phyloP scores from a whole-genome alignment of 1,140 invertebrate genomes.

The Drosophila santomea region DNA sequence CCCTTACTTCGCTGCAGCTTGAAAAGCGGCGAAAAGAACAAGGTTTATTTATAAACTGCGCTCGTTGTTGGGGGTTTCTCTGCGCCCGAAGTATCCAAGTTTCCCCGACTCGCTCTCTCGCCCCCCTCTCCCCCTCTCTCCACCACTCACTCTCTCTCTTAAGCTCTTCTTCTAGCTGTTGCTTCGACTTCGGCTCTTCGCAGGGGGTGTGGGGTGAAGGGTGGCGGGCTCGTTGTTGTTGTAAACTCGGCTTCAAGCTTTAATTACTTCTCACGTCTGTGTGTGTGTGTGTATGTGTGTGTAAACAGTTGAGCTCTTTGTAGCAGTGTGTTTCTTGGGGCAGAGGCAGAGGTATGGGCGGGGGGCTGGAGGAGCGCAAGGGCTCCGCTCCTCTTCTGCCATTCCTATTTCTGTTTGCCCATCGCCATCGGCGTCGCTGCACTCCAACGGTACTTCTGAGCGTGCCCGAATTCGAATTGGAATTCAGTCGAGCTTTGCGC shows the following conservation, averaged over 20 bases:
- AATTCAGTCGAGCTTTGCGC: constrained; percentile 81
- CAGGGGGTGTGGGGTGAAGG: constrained; percentile 9
- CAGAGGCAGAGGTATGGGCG: constrained; percentile 8
- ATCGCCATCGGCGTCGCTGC: constrained; percentile 48
- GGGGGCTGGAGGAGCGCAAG: constrained; percentile 28
- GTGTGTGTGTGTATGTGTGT: constrained; percentile 7
- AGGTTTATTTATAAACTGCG: constrained; percentile 77
- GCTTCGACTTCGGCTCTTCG: constrained; percentile 33
- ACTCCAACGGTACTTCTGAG: constrained; percentile 78
- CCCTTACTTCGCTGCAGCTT: constrained; percentile 77
- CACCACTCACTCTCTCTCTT: constrained; percentile 21
- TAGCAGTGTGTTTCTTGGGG: constrained; percentile 25
- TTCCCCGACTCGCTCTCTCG: constrained; percentile 1
- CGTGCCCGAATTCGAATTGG: constrained; percentile 74
- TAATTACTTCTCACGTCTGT: constrained; percentile 67
- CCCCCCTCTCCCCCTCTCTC: constrained; percentile 18
- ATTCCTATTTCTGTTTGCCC: constrained; percentile 78
- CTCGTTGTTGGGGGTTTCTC: constrained; percentile 65
- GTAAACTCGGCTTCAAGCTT: constrained; percentile 83
- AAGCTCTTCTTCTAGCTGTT: constrained; percentile 41
- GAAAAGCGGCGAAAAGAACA: constrained; percentile 32
- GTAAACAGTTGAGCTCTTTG: constrained; percentile 75
- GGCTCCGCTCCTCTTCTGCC: constrained; percentile 26
- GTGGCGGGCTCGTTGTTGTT: constrained; percentile 56
- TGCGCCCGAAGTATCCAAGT: constrained; percentile 8